Base-by-base conservation (phyloP, 1,140 invertebrate genomes). In the Paramacrobiotus metropolitanus region DNA sequence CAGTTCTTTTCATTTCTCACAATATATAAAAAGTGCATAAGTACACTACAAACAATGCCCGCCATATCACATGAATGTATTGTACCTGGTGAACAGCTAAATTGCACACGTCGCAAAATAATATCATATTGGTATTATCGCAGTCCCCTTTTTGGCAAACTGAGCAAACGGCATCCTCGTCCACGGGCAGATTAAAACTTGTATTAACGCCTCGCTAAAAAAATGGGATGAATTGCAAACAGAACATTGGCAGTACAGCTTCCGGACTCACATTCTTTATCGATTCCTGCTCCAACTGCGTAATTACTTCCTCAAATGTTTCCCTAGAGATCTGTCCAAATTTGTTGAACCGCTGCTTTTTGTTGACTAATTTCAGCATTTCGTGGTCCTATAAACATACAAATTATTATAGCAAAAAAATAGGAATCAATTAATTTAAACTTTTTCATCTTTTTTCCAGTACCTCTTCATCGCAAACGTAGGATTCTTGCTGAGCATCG, bases 21-120 rank as follows among this genome's bases (percentile, higher is more conserved):
- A 28, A 20, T 20, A 9, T 15, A 15, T 20, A 28, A 9, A 60
- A 64, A n/a, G n/a, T 30, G 29, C 18, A 3, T n/a, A 2, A 64
- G 24, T 48, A 64, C 30, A 67, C 21, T 44, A 21, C 59, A n/a
- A n/a, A n/a, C n/a, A n/a, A n/a, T n/a, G n/a, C n/a, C n/a, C n/a
- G n/a, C n/a, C n/a, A n/a, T n/a, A n/a, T n/a, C n/a, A n/a, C n/a
- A n/a, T n/a, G n/a, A n/a, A n/a, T n/a, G n/a, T 29, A 28, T 59
- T 63, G 31, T 60, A 74, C 70, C 73, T 97, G 93, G 76, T 97
- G 92, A 21, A 98, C 93, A 21, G 93, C 90, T 30, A 98, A 76
- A 76, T 98, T 97, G 74, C 93, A 98, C 90, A 97, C 96, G 75
- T 98, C 94, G 77, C 94, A 98, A 74, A 98, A 98, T 31, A 98